Percentiles rank a stretch among this genome's conserved stretches.
Conservation (phyloP, 2,113 vertebrate genomes). For the Arizona elegans region DNA sequence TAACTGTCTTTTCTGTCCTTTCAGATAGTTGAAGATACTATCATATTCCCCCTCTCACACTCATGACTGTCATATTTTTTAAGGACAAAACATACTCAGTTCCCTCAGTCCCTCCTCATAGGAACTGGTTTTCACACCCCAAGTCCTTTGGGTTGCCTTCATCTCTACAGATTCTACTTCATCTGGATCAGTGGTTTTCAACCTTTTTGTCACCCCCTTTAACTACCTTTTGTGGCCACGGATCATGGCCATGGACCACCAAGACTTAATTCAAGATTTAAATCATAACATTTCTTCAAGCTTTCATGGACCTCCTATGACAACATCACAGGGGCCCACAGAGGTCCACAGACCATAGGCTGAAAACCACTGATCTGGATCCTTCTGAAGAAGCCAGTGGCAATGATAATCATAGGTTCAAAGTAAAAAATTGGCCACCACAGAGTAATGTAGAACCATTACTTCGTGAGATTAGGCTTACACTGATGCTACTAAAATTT, state of each 20-base stretch:
- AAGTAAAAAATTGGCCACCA: background rate
- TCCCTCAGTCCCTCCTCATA: background rate
- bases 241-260: background rate
- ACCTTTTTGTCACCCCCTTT: background rate
- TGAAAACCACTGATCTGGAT: background rate
- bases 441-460: background rate
- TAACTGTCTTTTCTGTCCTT: background rate
- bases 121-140: background rate
- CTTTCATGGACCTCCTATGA: background rate
- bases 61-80: background rate
- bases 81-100: background rate
- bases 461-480: background rate
- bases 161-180: background rate
- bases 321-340: background rate
- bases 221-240: background rate
- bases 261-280: background rate
- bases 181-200: background rate
- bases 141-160: background rate
- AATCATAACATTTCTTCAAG: background rate
- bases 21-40: background rate
- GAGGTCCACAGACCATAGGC: background rate
- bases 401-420: background rate
- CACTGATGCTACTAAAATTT: background rate
- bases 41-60: background rate
- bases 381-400: background rate